Base-by-base conservation (phyloP, 2,113 vertebrate species). In the Cheilinus undulatus region DNA sequence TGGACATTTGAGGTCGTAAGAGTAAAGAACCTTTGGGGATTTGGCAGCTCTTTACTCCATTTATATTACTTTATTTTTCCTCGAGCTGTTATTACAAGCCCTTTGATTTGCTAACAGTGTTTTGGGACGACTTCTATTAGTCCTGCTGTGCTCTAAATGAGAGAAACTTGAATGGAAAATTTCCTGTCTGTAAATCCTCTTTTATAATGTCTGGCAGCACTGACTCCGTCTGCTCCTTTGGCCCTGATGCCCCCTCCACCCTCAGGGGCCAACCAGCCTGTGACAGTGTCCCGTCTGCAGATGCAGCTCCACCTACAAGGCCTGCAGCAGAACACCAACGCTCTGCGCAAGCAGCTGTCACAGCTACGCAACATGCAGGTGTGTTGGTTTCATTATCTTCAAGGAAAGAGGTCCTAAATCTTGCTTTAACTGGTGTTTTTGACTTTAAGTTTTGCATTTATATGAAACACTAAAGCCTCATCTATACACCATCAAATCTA, bases 271-370 rank as follows among this genome's bases (percentile, higher is more conserved):
- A 93, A 93, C 23, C 97, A 96, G 92, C 92, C 96, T 34, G 94
- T 95, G 0, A 84, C 92, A 0, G 88, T 97, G 91, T 96, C 93
- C 38, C 95, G 96, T 1, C 81, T 95, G 78, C 97, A 99, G 90
- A 97, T 99, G 97, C 97, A 98, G 90, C 93, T 96, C 74, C 97
- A 98, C 73, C 94, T 99, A 14, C 95, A 96, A 2, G 95, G 95
- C 86, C 93, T 99, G 76, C 97, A 98, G 90, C 96, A 95, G 84
- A 98, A 96, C 73, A 95, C 97, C 81, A 93, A 92, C 6, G 95
- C 96, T 12, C 94, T 99, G 80, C 95, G 97, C 42, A 95, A 94
- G 78, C 97, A 99, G 81, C 95, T 99, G 36, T 95, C 95, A 71
- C 97, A 99, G 87, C 82, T 99, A 49, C 94, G 94, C 81, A 96